Base-by-base conservation (phyloP, 2,113 vertebrate species). In the Ammodytes dubius region DNA sequence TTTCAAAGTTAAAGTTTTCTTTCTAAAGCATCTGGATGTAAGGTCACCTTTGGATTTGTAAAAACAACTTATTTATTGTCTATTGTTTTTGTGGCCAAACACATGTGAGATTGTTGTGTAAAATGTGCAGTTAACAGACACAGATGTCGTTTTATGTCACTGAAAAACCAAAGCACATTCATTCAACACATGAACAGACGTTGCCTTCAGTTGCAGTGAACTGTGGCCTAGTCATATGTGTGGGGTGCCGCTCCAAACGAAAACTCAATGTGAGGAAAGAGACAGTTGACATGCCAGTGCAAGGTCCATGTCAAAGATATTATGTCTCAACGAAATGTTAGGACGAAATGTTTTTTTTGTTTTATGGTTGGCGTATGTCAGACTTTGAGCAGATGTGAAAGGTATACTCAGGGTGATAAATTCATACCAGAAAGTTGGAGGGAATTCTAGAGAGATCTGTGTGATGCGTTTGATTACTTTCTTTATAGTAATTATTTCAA, bases 91-190 rank as follows among this genome's bases (percentile, higher is more conserved):
- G 19, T 61, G 81, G 63, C 67, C 61, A 40, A 79, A 67, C 42
- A 46, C 17, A 19, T 70, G 67, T 74, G 63, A 40, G 40, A 65
- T 49, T 43, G 42, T 61, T 53, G 47, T 46, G 40, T 52, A 37
- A 75, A 73, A 46, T 43, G 61, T 72, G 39, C 81, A 46, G 27
- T 54, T 75, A 74, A 64, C n/a, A 83, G 86, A 80, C 71, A 81
- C n/a, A 45, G 46, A 83, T 4, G 12, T 35, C n/a, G 53, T 67
- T 71, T 1, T 47, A 70, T 68, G 46, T 65, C 43, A 61, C 63
- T 70, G 60, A 84, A 91, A 27, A 83, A 91, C 81, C 81, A 83
- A 92, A 88, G 86, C 76, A 70, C 73, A 78, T 87, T 87, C 56
- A 77, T 69, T 66, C 54, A 87, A 81, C 80, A 63, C 74, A 52